Conservation (phyloP, 2,113 vertebrate genomes). For the Crypturellus undulatus region DNA sequence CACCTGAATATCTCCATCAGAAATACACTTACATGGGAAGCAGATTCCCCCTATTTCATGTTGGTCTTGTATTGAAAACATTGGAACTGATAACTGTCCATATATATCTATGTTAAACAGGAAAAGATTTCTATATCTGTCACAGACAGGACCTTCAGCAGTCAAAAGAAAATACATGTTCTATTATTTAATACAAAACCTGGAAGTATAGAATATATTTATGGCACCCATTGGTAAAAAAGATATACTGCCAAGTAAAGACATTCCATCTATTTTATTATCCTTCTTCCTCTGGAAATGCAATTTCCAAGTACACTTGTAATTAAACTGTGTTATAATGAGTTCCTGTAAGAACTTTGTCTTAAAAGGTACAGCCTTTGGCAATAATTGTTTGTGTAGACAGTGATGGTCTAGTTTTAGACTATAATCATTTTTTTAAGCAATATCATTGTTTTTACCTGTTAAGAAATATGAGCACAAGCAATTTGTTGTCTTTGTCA, state of each 20-base stretch:
- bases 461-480: not conserved
- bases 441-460: not conserved
- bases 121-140: not conserved
- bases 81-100: not conserved
- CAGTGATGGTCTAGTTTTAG: not conserved
- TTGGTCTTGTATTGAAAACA: not conserved
- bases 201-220: not conserved
- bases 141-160: not conserved
- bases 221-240: not conserved
- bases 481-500: not conserved
- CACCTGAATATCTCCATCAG: not conserved
- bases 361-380: not conserved
- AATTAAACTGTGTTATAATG: not conserved
- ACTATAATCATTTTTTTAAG: not conserved
- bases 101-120: not conserved
- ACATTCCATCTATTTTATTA: not conserved
- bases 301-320: not conserved
- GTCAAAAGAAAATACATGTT: not conserved
- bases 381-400: not conserved
- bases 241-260: not conserved
- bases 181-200: not conserved
- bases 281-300: not conserved
- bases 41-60: not conserved
- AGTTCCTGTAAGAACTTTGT: not conserved
- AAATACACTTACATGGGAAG: not conserved